Evolutionary conservation across 2,797 vertebrate species (phyloP).

Genomic region (Onychomys arenicola): DNA sequence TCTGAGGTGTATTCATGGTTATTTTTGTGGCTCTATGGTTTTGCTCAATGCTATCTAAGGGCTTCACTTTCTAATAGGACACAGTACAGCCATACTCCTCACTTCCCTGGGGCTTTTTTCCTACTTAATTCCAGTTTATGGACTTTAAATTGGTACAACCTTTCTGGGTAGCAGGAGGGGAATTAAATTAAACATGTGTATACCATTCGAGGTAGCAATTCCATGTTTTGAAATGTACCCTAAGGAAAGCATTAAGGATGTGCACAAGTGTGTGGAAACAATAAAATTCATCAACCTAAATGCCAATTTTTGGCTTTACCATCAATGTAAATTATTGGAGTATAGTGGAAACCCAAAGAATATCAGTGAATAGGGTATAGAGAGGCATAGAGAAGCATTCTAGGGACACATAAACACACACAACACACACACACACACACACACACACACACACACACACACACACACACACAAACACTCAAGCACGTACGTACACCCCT

Average conservation of each 20-base stretch:
- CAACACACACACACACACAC: slow-evolving; percentile 24
- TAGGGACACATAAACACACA: slow-evolving; percentile 47
- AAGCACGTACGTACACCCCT: not conserved
- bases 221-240: slow-evolving; percentile 70
- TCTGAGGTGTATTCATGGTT: slow-evolving; percentile 27
- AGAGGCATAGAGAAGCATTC: slow-evolving; percentile 1
- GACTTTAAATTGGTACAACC: slow-evolving; percentile 81
- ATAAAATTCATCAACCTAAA: slow-evolving; percentile 63
- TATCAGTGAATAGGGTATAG: slow-evolving; percentile 14
- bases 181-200: slow-evolving; percentile 81
- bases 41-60: slow-evolving; percentile 41
- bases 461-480: not conserved
- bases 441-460: slow-evolving; percentile 15
- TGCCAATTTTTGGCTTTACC: slow-evolving; percentile 51
- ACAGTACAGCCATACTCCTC: slow-evolving; percentile 43
- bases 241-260: slow-evolving; percentile 74
- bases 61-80: slow-evolving; percentile 57
- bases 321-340: slow-evolving; percentile 3
- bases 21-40: not conserved
- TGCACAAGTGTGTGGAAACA: slow-evolving; percentile 64
- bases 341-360: slow-evolving; percentile 26
- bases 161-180: slow-evolving; percentile 67
- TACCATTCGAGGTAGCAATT: slow-evolving; percentile 75
- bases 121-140: slow-evolving; percentile 77
- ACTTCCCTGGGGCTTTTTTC: slow-evolving; percentile 71